Percentiles rank a stretch among this genome's conserved stretches.
These are phyloP conservation scores for Ctenoplectra terminalis DNA, from an alignment of 1,140 invertebrate genomes.

Conservation along the genomic window DNA sequence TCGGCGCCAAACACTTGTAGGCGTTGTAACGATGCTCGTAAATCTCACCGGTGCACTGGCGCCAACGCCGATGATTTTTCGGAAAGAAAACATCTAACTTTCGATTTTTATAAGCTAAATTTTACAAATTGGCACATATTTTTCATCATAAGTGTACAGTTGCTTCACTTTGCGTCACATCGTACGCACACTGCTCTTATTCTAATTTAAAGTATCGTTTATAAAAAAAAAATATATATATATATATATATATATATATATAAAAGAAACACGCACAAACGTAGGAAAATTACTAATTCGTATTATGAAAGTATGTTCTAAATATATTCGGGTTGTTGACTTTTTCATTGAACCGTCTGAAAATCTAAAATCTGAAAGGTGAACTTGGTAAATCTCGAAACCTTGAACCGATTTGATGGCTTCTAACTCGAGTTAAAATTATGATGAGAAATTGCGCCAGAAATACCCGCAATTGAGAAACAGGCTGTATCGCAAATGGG, in stretches of 20 bases:
- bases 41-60: slow-evolving; percentile 24
- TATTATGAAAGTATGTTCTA: neutral
- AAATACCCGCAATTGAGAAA: slow-evolving; percentile 32
- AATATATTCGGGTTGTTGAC: neutral
- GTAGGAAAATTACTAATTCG: neutral
- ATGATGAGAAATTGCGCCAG: slow-evolving; percentile 26
- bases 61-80: neutral
- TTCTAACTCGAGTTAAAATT: slow-evolving; percentile 25
- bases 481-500: neutral
- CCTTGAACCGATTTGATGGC: slow-evolving; percentile 9
- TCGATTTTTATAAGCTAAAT: neutral
- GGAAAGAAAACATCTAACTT: neutral
- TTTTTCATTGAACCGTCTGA: neutral
- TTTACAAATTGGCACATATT: too few relatives aligned
- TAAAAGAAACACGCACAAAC: too few relatives aligned
- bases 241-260: too few relatives aligned
- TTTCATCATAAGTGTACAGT: neutral
- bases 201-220: neutral
- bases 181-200: too few relatives aligned
- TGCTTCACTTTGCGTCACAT: neutral
- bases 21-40: slow-evolving; percentile 9
- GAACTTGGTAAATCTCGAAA: neutral
- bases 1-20: slow-evolving; percentile 46
- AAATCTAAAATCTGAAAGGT: neutral
- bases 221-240: neutral